A percentile compares a stretch with the other conserved stretches of the same genome.
Evolutionary conservation across 2,888 invertebrate species (phyloP).

Genomic region (Bembecia ichneumoniformis): DNA sequence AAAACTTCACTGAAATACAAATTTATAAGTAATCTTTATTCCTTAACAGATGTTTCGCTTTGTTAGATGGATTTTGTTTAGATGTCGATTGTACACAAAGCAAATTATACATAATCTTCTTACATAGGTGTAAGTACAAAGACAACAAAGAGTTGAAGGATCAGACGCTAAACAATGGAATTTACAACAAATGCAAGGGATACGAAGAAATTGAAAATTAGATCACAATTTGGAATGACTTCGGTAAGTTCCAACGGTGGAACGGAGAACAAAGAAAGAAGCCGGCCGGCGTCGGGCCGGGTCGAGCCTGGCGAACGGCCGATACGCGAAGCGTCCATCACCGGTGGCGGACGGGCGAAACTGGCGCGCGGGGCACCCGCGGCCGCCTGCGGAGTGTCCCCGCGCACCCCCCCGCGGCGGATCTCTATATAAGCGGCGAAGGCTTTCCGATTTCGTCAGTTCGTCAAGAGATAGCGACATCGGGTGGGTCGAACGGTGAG

Average conservation of each 20-base stretch:
- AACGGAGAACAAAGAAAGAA: conserved; percentile 56
- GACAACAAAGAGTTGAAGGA: no score
- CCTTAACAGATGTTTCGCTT: no score
- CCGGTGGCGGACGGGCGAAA: conserved; percentile 30
- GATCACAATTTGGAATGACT: not conserved
- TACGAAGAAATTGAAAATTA: no score
- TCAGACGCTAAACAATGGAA: no score
- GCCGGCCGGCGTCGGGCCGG: conserved; percentile 45
- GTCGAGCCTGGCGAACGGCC: not conserved
- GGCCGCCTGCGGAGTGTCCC: conserved; percentile 43
- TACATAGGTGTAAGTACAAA: no score
- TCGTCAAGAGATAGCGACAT: conserved; percentile 63
- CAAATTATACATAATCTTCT: no score
- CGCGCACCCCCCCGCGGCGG: conserved; percentile 48
- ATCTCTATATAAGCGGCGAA: conserved; percentile 60
- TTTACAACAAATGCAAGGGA: no score
- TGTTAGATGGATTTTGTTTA: no score
- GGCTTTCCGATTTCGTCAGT: conserved; percentile 57
- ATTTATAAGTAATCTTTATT: no score
- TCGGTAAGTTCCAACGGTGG: conserved; percentile 22
- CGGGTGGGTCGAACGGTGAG: conserved; percentile 60
- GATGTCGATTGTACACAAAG: no score
- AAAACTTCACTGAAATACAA: no score
- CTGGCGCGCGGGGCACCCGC: conserved; percentile 64
- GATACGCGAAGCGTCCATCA: conserved; percentile 15